Base-by-base conservation (phyloP, 2,888 invertebrate genomes). In the Hemistola chrysoprasaria region DNA sequence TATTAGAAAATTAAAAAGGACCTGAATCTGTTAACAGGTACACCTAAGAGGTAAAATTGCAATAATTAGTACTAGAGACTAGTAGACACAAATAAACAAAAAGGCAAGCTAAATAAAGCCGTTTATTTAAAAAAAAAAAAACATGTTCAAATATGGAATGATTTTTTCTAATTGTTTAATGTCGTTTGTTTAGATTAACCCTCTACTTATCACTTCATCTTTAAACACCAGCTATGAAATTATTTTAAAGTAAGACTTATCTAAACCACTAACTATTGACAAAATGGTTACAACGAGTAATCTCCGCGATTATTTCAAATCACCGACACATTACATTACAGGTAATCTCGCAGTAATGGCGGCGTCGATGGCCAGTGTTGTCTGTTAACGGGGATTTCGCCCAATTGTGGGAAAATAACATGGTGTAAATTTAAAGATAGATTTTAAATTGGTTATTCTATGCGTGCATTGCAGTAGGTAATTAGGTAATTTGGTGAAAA, bases 301-400 rank as follows among this genome's bases (percentile, higher is more conserved):
- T 84, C 83, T 73, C 71, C 61, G 81, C 75, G 82, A 86, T 87
- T 86, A 87, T 87, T 86, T 87, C 80, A 83, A 85, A 87, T 87
- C 80, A 76, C 78, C 81, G 69, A 68, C 78, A 77, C 81, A 77
- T 84, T 74, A 83, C 84, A 85, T 81, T 84, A 82, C 73, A 72
- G 74, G 81, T 85, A 83, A 86, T 84, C 86, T 82, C n/a, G 72
- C 62, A 55, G 68, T 78, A 80, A 85, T 82, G 79, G 79, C 72
- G 69, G 71, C 69, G 59, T 56, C 63, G 64, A 70, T 69, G 65
- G 65, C 54, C 54, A 52, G 70, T 76, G 75, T 73, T 78, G 72
- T 76, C 74, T 76, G 74, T 62, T 65, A 63, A 65, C 59, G 49
- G 56, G 53, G 43, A 48, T 48, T 49, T 48, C 50, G 46, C 58